Evolutionary conservation across 2,888 invertebrate genomes (phyloP), one percentile per base, ranked within the genome.

Genomic region (Protophormia terraenovae): DNA sequence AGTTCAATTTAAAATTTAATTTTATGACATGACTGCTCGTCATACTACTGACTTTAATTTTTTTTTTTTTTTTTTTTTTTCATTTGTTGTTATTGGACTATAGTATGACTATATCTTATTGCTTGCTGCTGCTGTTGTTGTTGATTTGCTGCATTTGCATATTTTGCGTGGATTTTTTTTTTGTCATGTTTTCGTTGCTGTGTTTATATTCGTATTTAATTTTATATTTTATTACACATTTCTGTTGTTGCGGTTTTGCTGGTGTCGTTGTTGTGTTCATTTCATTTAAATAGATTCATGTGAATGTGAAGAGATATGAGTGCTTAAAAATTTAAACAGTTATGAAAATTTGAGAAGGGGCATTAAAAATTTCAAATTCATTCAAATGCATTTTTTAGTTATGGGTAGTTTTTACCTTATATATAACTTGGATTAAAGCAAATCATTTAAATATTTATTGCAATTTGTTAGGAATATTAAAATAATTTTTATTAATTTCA

Each of bases 21-120:
- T 84, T 84, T 84, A 77, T 84, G 72, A 81, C 73, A 62, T 72
- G 71, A 72, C 58, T 73, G 77, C 77, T 84, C 84, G 81, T 81
- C 81, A 77, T 73, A 77, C 77, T 77, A 77, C 77, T 79, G 77
- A 53, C 67, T 84, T 81, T 81, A 84, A 62, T 55, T 76, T 76
- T 41, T 32, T 60, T 55, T 58, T 75, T 16, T 69, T 35, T 27
- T 55, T 76, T 76, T 41, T 32, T 60, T 55, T 58, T 75, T 16
- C 62, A 27, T 27, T 64, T 47, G 45, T 41, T 53, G 16, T 60
- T 72, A 35, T 35, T 50, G 27, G 41, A 50, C 29, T 62, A 12
- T 35, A n/a, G n/a, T n/a, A 7, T 71, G 16, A 55, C 5, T 35
- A 45, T 50, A 7, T 60, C 14, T 62, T 50, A 50, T 69, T 22